Percentiles rank a stretch among this genome's conserved stretches.
Evolutionary conservation across 2,797 vertebrate genomes (phyloP).

Genomic region (Cryptoblepharus egeriae): DNA sequence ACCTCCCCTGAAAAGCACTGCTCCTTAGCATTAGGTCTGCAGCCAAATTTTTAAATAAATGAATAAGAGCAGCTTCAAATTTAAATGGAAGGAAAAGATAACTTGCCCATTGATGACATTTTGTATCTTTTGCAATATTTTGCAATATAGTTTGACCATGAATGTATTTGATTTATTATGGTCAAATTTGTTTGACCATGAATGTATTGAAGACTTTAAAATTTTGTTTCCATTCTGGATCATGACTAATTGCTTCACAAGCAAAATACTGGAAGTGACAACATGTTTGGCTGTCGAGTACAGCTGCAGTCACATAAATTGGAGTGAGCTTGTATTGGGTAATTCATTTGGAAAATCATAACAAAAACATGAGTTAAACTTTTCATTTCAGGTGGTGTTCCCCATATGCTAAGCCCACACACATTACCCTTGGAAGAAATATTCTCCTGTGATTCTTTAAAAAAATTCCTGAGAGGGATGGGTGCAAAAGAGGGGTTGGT

Average conservation of each 20-base stretch:
- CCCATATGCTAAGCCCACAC: background rate
- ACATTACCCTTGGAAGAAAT: background rate
- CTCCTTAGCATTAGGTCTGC: background rate
- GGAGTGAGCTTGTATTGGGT: constrained; percentile 37
- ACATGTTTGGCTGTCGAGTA: constrained; percentile 35
- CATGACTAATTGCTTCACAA: background rate
- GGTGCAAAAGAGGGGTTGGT: background rate
- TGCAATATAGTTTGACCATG: background rate
- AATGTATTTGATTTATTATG: constrained; percentile 30
- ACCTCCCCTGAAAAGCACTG: too few relatives aligned
- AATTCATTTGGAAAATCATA: constrained; percentile 49
- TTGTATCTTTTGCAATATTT: background rate
- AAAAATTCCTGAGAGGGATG: constrained; percentile 8
- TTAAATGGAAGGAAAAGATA: background rate
- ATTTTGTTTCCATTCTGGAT: background rate
- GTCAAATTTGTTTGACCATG: too few relatives aligned
- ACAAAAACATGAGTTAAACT: constrained; percentile 29
- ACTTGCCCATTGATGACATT: background rate
- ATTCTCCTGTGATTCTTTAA: background rate
- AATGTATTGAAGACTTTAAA: constrained; percentile 23
- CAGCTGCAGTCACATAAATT: background rate
- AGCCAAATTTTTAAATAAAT: background rate
- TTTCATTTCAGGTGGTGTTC: constrained; percentile 29
- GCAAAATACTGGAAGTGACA: background rate
- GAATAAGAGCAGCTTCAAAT: background rate